Evolutionary conservation across 1,140 invertebrate species (phyloP), one percentile per base, ranked within the genome.

Genomic region (Bombus affinis): DNA sequence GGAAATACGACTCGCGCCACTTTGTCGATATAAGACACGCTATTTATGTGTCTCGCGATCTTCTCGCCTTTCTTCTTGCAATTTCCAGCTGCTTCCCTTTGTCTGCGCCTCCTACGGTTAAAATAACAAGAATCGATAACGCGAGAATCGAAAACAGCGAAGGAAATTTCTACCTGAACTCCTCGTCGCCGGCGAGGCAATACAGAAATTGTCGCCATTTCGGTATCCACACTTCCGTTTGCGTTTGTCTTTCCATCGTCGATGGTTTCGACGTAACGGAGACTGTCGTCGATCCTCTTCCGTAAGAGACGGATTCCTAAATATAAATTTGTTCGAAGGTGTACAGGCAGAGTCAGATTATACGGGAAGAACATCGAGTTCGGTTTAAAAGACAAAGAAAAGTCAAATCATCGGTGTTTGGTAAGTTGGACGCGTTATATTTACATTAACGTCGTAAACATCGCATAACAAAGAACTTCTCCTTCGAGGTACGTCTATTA

Each of bases 1-100:
- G 98, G 98, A 93, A 99, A 99, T 32, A 98, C 94, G 75, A 99
- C 95, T 53, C 98, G 96, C 0, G 98, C 98, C 1, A 98, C 96
- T 90, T 97, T 96, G 94, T 99, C 98, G 83, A 99, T 98, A 93
- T 97, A 95, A 1, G 98, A 98, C 22, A 98, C 98, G 92, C 98
- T 98, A 94, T 98, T 99, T 83, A 98, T 97, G 93, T 98, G 97
- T 59, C 96, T 95, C 37, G 96, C 94, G 77, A 95, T 91, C 22
- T 92, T 91, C 76, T 96, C 95, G 8, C 96, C 96, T 70, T 96
- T 94, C 89, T 95, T 93, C 57, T 94, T 93, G 92, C 94, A 95
- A 72, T 95, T 94, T 39, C 93, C 91, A 25, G 96, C 95, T 5
- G 97, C 97, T 93, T 98, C 97, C 47, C 97, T 93, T 93, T 98